A percentile compares a stretch with the other conserved stretches of the same genome.
Evolutionary conservation across 2,797 vertebrate species (phyloP).

Genomic region (Otus scops): DNA sequence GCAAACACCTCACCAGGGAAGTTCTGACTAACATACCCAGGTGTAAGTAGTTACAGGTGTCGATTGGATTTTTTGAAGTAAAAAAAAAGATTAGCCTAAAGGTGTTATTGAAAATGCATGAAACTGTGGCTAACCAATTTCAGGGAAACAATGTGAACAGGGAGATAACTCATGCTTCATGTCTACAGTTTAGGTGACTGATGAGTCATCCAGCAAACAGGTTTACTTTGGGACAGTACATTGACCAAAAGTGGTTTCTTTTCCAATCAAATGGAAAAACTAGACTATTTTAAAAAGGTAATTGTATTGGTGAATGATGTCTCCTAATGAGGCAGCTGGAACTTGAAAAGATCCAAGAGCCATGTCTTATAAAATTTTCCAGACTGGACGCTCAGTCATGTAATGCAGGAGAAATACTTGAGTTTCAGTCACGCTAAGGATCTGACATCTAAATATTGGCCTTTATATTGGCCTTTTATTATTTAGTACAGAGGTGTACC

Average conservation of each 20-base stretch:
- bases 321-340: not conserved
- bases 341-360: not conserved
- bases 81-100: constrained; percentile 19
- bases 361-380: not conserved
- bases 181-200: not conserved
- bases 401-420: not conserved
- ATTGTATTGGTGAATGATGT: not conserved
- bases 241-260: not conserved
- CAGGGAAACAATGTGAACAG: not conserved
- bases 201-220: not conserved
- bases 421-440: not conserved
- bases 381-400: not conserved
- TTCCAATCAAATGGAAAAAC: not conserved
- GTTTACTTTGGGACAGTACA: not conserved
- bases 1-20: not conserved
- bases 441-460: not conserved
- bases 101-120: constrained; percentile 18
- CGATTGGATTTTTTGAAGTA: not conserved
- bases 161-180: not conserved
- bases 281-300: not conserved
- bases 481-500: not conserved
- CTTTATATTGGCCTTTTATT: not conserved
- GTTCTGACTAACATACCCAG: not conserved
- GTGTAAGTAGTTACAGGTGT: constrained; percentile 21
- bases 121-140: not conserved